These are phyloP conservation scores for Eriocheir sinensis DNA, from an alignment of 1,140 invertebrate genomes.

Conservation along the genomic window DNA sequence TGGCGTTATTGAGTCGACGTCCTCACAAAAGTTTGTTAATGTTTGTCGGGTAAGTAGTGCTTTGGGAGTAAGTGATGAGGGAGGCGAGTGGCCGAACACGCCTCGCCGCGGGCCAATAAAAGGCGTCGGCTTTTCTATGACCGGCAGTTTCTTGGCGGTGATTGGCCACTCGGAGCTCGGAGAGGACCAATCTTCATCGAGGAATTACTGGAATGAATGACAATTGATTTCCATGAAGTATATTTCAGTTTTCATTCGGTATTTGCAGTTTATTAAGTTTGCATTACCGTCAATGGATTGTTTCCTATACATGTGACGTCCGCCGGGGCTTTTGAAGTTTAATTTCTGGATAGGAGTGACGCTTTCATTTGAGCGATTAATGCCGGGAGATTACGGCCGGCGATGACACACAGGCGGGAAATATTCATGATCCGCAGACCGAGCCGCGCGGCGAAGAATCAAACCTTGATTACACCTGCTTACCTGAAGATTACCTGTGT, in stretches of 20 bases:
- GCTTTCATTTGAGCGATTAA: slow-evolving; percentile 42
- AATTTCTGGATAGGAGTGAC: slow-evolving; percentile 46
- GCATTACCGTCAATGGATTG: background rate
- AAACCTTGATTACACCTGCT: slow-evolving; percentile 39
- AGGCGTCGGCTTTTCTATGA: background rate
- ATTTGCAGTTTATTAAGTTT: background rate
- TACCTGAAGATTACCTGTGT: slow-evolving; percentile 53
- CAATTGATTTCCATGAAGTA: background rate
- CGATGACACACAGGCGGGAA: slow-evolving; percentile 29
- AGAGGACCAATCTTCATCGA: background rate
- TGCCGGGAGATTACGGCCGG: background rate
- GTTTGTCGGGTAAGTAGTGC: slow-evolving; percentile 56
- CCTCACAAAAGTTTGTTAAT: slow-evolving; percentile 52
- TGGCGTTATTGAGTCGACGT: slow-evolving; percentile 53
- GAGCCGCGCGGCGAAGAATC: background rate
- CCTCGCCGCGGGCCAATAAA: background rate
- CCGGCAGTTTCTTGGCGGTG: background rate
- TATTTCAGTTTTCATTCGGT: background rate
- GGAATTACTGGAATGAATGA: background rate
- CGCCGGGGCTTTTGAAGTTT: background rate
- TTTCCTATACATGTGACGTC: background rate
- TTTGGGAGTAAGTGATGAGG: slow-evolving; percentile 50
- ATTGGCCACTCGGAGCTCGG: slow-evolving; percentile 10
- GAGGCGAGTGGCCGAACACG: background rate
- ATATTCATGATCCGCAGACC: slow-evolving; percentile 43